Evolutionary conservation across 92 coral and sea anemone genomes (phyloP).

Genomic region (Pocillopora meandrina): DNA sequence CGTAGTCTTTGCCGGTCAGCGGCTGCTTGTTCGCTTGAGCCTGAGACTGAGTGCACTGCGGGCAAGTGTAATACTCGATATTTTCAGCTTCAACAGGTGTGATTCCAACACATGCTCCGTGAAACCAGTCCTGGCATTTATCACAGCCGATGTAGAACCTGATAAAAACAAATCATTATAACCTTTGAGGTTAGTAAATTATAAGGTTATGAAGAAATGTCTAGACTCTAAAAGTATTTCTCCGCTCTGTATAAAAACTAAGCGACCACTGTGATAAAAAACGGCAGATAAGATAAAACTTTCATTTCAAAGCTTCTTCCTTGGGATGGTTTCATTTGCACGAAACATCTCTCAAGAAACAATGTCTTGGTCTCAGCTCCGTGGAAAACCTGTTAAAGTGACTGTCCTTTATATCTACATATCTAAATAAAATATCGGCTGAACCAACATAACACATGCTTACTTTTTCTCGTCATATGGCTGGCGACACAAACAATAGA

Average conservation of each 20-base stretch:
- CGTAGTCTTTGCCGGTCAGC: slow-evolving; percentile 82
- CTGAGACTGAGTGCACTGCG: slow-evolving; percentile 84
- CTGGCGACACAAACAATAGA: slow-evolving; percentile 92
- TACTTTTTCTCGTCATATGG: slow-evolving; percentile 98
- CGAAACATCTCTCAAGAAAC: too few species aligned
- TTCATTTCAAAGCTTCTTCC: too few species aligned
- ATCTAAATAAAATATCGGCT: neutral
- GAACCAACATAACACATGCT: neutral
- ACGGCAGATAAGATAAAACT: too few species aligned
- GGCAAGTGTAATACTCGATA: slow-evolving; percentile 85
- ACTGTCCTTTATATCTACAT: too few species aligned
- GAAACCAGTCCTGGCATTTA: slow-evolving; percentile 98
- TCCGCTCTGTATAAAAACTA: too few species aligned
- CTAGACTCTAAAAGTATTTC: neutral
- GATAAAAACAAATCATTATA: neutral
- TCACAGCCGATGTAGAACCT: slow-evolving; percentile 99
- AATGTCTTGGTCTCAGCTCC: too few species aligned
- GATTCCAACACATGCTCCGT: slow-evolving; percentile 91
- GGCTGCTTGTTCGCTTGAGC: slow-evolving; percentile 72
- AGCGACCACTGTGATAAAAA: too few species aligned
- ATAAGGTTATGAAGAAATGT: neutral
- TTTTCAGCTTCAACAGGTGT: slow-evolving; percentile 82
- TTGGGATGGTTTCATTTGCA: too few species aligned
- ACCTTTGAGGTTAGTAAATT: neutral
- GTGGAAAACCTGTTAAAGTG: too few species aligned